Conservation (phyloP, 1,140 invertebrate species). For the Eumaeus atala region DNA sequence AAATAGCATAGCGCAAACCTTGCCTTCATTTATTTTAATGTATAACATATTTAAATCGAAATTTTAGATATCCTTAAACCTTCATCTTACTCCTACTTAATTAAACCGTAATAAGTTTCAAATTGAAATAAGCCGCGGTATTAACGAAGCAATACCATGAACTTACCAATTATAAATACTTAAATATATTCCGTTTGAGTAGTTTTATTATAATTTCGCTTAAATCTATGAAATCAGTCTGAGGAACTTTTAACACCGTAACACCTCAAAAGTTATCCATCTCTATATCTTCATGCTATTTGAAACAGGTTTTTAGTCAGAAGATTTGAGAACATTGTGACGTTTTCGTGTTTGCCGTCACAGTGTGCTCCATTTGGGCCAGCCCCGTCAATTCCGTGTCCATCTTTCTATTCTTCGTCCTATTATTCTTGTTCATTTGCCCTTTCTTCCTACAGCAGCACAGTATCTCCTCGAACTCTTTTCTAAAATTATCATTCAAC, state of each 20-base stretch:
- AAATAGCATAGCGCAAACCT: neutral
- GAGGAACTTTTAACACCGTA: constrained; percentile 53
- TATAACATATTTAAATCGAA: neutral
- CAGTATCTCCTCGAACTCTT: constrained; percentile 93
- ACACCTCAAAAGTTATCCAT: constrained; percentile 42
- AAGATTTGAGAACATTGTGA: constrained; percentile 73
- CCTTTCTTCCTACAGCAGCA: constrained; percentile 76
- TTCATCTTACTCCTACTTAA: too few relatives aligned
- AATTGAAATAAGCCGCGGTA: too few relatives aligned
- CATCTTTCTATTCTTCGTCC: constrained; percentile 73
- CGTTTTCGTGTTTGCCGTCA: constrained; percentile 63
- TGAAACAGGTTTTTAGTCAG: constrained; percentile 68
- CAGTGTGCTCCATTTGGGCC: constrained; percentile 76
- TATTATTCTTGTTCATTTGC: constrained; percentile 68
- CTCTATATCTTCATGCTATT: constrained; percentile 62
- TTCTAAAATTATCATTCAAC: constrained; percentile 98
- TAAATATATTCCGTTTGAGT: too few relatives aligned
- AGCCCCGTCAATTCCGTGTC: constrained; percentile 75
- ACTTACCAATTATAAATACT: too few relatives aligned
- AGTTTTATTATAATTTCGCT: too few relatives aligned
- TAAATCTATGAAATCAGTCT: neutral
- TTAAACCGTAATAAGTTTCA: too few relatives aligned
- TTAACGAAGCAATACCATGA: too few relatives aligned
- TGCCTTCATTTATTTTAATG: neutral
- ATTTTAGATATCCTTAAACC: neutral